Evolutionary conservation across 1,140 invertebrate genomes (phyloP), one percentile per base, ranked within the genome.

Genomic region (Tetraneura akinire): DNA sequence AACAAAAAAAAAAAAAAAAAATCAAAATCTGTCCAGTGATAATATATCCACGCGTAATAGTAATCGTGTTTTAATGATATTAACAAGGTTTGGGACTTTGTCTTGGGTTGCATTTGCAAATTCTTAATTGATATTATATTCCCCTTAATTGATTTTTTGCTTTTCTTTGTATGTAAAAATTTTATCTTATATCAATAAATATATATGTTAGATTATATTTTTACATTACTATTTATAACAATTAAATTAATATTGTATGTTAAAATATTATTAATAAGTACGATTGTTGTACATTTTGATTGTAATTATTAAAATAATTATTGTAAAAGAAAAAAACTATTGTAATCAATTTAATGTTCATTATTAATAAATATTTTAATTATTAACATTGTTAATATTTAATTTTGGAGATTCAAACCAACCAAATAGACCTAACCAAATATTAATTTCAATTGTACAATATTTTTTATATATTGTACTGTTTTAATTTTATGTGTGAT

Each of bases 191-290:
- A 16, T 32, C 32, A n/a, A 70, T n/a, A n/a, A n/a, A n/a, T n/a
- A n/a, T n/a, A n/a, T n/a, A n/a, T 73, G 64, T 68, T 73, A 73
- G 70, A 73, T 29, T 53, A 29, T 73, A 73, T 55, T 74, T 74
- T 74, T 53, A 53, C 47, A 74, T 55, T 3, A 29, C 37, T 74
- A 55, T 71, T 74, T 74, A 47, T 18, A 74, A 57, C 29, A 53
- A 74, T 57, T 57, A 57, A 37, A 8, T 45, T 37, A 29, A 32
- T 37, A 57, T 32, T 74, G 26, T 23, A 57, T 37, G 51, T 74
- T 74, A 74, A 57, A 55, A 74, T 37, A 37, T 74, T 55, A 74
- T 47, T 32, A 42, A 57, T 57, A 74, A 55, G 37, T 49, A 5
- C 18, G 47, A 49, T 49, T 70, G 66, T 70, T 49, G n/a, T n/a